Percentiles rank a stretch among this genome's conserved stretches.
phyloP scores from a whole-genome alignment of 2,888 invertebrate genomes.

The Trichogramma dendrolimi region DNA sequence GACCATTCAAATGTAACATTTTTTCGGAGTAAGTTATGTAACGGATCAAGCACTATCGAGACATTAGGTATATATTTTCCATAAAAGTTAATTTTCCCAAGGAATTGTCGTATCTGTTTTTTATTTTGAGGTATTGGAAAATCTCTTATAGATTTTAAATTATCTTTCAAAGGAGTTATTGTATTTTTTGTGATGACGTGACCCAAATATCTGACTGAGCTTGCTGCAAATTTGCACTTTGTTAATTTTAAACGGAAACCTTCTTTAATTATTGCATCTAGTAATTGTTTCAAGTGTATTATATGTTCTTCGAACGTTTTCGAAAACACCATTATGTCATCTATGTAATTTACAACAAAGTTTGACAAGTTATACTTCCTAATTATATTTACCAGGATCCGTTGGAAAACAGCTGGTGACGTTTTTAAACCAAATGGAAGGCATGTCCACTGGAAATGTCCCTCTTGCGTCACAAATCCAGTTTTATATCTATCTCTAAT shows the following conservation, averaged over 20 bases:
- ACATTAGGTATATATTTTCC: slow-evolving; percentile 24
- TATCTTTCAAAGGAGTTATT: slow-evolving; percentile 23
- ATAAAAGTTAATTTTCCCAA: slow-evolving; percentile 23
- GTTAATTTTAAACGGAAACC: slow-evolving; percentile 32
- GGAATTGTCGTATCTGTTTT: slow-evolving; percentile 26
- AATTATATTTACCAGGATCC: neutral
- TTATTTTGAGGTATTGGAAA: slow-evolving; percentile 24
- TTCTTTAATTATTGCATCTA: slow-evolving; percentile 30
- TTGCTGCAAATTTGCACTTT: slow-evolving; percentile 31
- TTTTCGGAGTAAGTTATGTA: slow-evolving; percentile 31
- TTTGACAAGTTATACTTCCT: slow-evolving; percentile 18
- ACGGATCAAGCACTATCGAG: slow-evolving; percentile 21
- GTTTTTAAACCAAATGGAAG: slow-evolving; percentile 19
- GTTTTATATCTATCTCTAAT: slow-evolving; percentile 30
- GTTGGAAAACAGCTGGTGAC: slow-evolving; percentile 2
- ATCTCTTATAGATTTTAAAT: slow-evolving; percentile 26
- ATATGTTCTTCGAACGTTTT: too few relatives aligned
- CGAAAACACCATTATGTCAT: slow-evolving; percentile 9
- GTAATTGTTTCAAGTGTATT: slow-evolving; percentile 9
- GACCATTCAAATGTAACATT: slow-evolving; percentile 30
- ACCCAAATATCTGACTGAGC: slow-evolving; percentile 16
- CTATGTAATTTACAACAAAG: slow-evolving; percentile 21
- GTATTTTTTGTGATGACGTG: slow-evolving; percentile 17
- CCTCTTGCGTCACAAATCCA: slow-evolving; percentile 20
- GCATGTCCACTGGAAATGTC: slow-evolving; percentile 7